Percentiles rank a stretch among this genome's conserved stretches.
Evolutionary conservation across 2,113 vertebrate species (phyloP).

Genomic region (Bos indicus): DNA sequence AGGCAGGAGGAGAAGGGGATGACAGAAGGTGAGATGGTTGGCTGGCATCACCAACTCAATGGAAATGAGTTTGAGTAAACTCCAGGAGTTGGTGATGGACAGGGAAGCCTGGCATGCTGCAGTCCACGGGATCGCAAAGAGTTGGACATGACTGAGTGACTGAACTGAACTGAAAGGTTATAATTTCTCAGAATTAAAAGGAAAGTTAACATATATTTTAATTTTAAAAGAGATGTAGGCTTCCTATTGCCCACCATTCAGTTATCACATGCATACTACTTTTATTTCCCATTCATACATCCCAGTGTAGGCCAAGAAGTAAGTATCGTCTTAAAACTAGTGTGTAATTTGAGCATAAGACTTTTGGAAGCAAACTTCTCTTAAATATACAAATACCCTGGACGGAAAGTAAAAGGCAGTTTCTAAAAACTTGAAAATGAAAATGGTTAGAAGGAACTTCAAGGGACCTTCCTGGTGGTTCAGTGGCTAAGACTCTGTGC

Average conservation of each 20-base stretch:
- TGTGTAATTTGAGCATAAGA: neutral
- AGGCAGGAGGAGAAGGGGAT: neutral
- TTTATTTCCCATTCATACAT: neutral
- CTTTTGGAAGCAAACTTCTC: neutral
- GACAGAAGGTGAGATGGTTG: neutral
- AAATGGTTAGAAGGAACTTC: neutral
- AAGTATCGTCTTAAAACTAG: neutral
- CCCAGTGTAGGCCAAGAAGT: neutral
- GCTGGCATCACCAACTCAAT: neutral
- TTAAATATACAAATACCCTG: neutral
- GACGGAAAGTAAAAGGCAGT: neutral
- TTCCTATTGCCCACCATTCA: neutral
- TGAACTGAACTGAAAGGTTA: neutral
- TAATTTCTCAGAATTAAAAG: neutral
- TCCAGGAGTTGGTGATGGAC: neutral
- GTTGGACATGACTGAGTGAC: neutral
- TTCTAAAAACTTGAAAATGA: neutral
- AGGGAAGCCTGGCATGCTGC: neutral
- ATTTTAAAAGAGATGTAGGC: neutral
- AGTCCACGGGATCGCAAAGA: neutral
- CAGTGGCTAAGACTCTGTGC: neutral
- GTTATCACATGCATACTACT: neutral
- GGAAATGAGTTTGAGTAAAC: neutral
- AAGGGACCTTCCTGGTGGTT: neutral
- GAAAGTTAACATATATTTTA: neutral